Base-by-base conservation (phyloP, 2,797 vertebrate genomes). In the Danio kyathit region DNA sequence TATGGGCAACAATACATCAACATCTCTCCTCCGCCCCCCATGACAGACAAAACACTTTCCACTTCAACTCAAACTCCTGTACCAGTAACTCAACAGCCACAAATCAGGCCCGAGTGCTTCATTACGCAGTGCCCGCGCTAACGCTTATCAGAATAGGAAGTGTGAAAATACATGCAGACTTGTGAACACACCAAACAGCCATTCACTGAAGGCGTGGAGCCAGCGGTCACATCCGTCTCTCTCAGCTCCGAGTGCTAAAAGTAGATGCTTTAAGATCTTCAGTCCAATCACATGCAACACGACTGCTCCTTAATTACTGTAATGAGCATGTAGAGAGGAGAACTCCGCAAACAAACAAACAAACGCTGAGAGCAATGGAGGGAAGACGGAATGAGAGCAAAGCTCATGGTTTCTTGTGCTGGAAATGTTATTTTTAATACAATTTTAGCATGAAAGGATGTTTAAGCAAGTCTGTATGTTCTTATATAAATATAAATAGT, bases 1-100 rank as follows among this genome's bases (percentile, higher is more conserved):
- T 88, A 84, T 85, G 85, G 85, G 6, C 59, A 76, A 80, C 79
- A 79, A 81, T 88, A 86, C 85, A 85, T 85, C 81, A 82, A 79
- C 69, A 74, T 66, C 74, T 17, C 61, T 71, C 64, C 74, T 54
- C 73, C 52, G 16, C 59, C 82, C 77, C 21, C 67, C 9, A 29
- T 57, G 57, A 72, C 21, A 76, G 61, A 40, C 77, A 61, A 13
- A 67, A 78, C 80, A 76, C 73, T 80, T 83, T 76, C 72, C 41
- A 69, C 59, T 74, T 80, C 79, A 79, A 46, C 56, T 60, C 56
- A 21, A 29, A 52, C 61, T 74, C 54, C n/a, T 6, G 40, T 49
- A 61, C 12, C 52, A 63, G 60, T 41, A 64, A 52, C 21, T 29
- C 13, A 57, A 81, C 29, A n/a, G 59, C 29, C 43, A 75, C 65